Evolutionary conservation across 2,888 invertebrate species (phyloP).

Genomic region (Leucophenga maculata): DNA sequence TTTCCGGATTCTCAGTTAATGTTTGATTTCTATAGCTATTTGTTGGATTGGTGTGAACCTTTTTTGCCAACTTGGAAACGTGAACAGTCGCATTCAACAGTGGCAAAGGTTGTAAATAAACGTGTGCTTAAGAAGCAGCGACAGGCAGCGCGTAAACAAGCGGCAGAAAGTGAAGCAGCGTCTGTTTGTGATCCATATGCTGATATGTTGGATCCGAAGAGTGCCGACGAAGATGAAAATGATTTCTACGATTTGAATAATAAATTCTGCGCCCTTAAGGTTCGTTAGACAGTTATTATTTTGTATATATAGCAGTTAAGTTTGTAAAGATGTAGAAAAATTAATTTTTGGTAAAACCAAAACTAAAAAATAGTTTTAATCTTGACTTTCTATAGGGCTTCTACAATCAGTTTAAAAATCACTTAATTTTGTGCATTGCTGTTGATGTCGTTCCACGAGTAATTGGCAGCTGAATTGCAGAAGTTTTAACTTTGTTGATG

Average conservation of each 20-base stretch:
- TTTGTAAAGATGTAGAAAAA: too few species aligned
- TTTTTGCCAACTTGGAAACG: slow-evolving; percentile 64
- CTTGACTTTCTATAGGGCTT: background rate
- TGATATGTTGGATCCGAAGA: slow-evolving; percentile 49
- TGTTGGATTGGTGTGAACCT: slow-evolving; percentile 64
- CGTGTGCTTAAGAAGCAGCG: slow-evolving; percentile 62
- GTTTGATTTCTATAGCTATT: slow-evolving; percentile 68
- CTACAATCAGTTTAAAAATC: too few species aligned
- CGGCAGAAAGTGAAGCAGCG: slow-evolving; percentile 26
- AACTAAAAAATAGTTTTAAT: background rate
- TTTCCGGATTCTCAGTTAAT: slow-evolving; percentile 65
- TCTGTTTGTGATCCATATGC: slow-evolving; percentile 56
- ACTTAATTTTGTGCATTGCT: too few species aligned
- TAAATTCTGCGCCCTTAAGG: slow-evolving; percentile 66
- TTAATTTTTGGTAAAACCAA: background rate
- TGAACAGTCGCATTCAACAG: slow-evolving; percentile 34
- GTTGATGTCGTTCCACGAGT: background rate
- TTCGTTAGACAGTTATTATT: background rate
- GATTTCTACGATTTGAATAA: slow-evolving; percentile 69
- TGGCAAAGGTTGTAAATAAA: slow-evolving; percentile 50
- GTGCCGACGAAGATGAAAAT: slow-evolving; percentile 48
- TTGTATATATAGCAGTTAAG: too few species aligned
- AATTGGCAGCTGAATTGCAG: too few species aligned
- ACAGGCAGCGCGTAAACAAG: slow-evolving; percentile 57
- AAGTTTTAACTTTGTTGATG: too few species aligned